Evolutionary conservation across 2,888 invertebrate species (phyloP), one percentile per base, ranked within the genome.

Genomic region (Sycophila texana): DNA sequence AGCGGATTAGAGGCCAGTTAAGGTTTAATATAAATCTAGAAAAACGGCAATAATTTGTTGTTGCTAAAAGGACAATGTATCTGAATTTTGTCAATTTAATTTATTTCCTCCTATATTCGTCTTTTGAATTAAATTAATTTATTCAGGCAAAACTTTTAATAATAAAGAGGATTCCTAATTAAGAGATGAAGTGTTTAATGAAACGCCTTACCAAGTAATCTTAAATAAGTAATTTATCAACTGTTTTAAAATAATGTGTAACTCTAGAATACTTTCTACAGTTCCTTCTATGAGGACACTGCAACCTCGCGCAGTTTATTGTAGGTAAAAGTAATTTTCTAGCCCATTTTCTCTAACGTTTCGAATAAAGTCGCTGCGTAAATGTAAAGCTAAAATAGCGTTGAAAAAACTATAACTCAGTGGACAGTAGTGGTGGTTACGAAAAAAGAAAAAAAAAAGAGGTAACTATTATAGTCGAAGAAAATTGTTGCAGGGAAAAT

Each of bases 1-100:
- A 39, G 18, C 73, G 65, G 70, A 73, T 79, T 74, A 79, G 66
- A 30, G 70, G 65, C 12, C 65, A 22, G 65, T 70, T 79, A 74
- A 77, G 22, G 26, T 18, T 13, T 71, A 70, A 74, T 58, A 51
- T 26, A 51, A 74, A 74, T 67, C 61, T 47, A 5, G 10, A 63
- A 77, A 76, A 77, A 68, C 26, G 55, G 53, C 30, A n/a, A n/a
- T 61, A 68, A 78, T 10, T 78, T 39, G 7, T 39, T 39, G 39
- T 10, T 39, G 7, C 39, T 39, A 39, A 39, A 39, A 10, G 39
- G 10, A 39, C 39, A 39, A 39, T 39, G 0, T 39, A 10, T 39
- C 39, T 39, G 10, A 5, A 39, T 39, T 10, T 10, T 39, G 7
- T 10, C 10, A 7, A 39, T 39, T 39, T 39, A 39, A 39, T 39